Base-by-base conservation (phyloP, 1,140 invertebrate species). In the Drosophila trapezifrons region DNA sequence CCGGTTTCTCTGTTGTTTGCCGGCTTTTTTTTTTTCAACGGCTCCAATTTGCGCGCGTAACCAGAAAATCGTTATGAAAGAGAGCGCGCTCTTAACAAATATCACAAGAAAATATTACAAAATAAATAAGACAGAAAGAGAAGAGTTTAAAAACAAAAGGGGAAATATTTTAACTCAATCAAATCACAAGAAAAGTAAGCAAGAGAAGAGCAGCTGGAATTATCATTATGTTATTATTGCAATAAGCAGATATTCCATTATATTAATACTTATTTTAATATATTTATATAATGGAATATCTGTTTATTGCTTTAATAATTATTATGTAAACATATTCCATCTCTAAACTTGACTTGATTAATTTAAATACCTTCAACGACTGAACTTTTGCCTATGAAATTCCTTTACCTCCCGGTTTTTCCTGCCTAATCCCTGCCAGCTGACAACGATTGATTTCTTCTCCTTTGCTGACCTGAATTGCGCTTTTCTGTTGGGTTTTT, bases 1-100 rank as follows among this genome's bases (percentile, higher is more conserved):
- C 59, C 54, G 70, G 52, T 56, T 74, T 60, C 54, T 76, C 47
- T 77, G 64, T 77, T 77, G 64, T 77, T 70, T 77, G 75, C 75
- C 75, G 75, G 75, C 73, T 52, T 51, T 42, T 57, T n/a, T n/a
- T 59, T n/a, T 38, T 38, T 52, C 20, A 46, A 32, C n/a, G 64
- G 18, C 42, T 71, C 38, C 35, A 47, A 40, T 56, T 71, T 63
- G 58, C 69, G 69, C 71, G 69, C 72, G 43, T 51, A 51, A 55
- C 58, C 69, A 72, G 45, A 72, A 52, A 52, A 72, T 71, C 37
- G 45, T 72, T 72, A 58, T 58, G 54, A 72, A 69, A 72, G 51
- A 43, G 69, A 75, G 54, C 37, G 55, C 32, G 45, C 17, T 72
- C 20, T 35, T 46, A 45, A 45, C 37, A 52, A 69, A 51, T 40